Percentiles rank a stretch among this genome's conserved stretches.
phyloP scores from a whole-genome alignment of 2,888 invertebrate genomes.

The Zygogramma bicolorata region DNA sequence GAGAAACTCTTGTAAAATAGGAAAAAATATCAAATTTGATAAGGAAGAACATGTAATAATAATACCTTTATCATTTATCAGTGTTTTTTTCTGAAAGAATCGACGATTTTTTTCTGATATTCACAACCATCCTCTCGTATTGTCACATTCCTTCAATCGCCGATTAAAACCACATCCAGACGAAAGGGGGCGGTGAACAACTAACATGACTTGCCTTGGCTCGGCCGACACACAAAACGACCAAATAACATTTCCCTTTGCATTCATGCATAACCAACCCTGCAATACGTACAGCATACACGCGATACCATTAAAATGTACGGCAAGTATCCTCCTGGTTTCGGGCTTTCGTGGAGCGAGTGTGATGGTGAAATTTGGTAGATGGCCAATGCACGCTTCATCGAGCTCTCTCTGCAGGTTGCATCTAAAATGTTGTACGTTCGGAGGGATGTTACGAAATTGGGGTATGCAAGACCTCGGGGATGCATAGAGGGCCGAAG shows the following conservation, averaged over 20 bases:
- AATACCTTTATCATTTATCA: too few relatives aligned
- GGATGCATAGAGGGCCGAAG: not conserved
- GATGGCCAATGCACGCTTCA: not conserved
- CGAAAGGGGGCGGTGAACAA: too few relatives aligned
- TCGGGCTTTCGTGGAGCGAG: not conserved
- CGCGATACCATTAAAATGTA: not conserved
- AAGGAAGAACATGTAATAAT: too few relatives aligned
- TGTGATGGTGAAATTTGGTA: not conserved
- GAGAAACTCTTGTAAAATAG: too few relatives aligned
- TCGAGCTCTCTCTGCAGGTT: not conserved
- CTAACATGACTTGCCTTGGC: not conserved
- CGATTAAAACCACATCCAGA: too few relatives aligned
- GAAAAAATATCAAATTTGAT: too few relatives aligned
- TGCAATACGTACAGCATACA: not conserved
- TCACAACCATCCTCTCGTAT: too few relatives aligned
- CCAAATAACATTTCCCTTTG: not conserved
- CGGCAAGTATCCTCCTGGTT: not conserved
- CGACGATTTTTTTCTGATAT: too few relatives aligned
- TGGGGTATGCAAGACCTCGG: not conserved
- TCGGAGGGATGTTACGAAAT: not conserved
- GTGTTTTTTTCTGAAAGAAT: too few relatives aligned
- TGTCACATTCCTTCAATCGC: too few relatives aligned
- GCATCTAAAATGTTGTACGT: not conserved
- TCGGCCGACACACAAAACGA: not conserved
- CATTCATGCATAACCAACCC: not conserved